Percentiles rank a stretch among this genome's conserved stretches.
phyloP scores from a whole-genome alignment of 53 echinoderm and acorn worm genomes.

The Paracentrotus lividus region DNA sequence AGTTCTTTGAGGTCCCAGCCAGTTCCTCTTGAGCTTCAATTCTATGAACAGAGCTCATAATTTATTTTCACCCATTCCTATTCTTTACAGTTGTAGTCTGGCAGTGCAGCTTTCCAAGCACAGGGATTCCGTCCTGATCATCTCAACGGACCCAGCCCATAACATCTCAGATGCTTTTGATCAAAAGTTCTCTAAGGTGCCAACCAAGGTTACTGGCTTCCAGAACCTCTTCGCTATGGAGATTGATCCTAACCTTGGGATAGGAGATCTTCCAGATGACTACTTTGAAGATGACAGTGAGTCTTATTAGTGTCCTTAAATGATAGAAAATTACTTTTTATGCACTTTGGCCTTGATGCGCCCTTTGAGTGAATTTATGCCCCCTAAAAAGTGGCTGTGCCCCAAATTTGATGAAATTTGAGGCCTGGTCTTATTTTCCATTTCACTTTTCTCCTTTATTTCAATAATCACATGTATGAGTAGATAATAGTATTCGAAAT shows the following conservation, averaged over 20 bases:
- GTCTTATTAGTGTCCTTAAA: not conserved
- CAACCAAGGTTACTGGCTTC: constrained; percentile 85
- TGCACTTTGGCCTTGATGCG: too few species aligned
- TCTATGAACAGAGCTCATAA: too few species aligned
- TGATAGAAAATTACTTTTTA: too few species aligned
- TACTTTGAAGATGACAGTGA: constrained; percentile 96
- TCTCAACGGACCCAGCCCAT: constrained; percentile 98
- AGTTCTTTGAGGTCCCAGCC: constrained; percentile 95
- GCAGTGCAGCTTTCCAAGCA: constrained; percentile 89
- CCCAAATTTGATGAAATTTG: too few species aligned
- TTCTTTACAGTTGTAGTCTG: constrained; percentile 88
- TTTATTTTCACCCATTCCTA: too few species aligned
- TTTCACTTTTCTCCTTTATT: too few species aligned
- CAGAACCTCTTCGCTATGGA: constrained; percentile 96
- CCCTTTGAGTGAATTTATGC: too few species aligned
- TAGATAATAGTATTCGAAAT: too few species aligned
- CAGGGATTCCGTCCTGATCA: constrained; percentile 91
- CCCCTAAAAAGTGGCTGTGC: too few species aligned
- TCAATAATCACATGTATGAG: too few species aligned
- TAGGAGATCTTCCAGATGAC: constrained; percentile 94
- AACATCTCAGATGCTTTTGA: constrained; percentile 99
- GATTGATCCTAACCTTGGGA: constrained; percentile 96
- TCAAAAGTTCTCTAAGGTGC: constrained; percentile 98
- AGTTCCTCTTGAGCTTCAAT: too few species aligned
- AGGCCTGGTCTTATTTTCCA: too few species aligned